These are phyloP conservation scores for Bergia sp. DNA, from an alignment of 92 coral and sea anemone genomes.

Conservation along the genomic window DNA sequence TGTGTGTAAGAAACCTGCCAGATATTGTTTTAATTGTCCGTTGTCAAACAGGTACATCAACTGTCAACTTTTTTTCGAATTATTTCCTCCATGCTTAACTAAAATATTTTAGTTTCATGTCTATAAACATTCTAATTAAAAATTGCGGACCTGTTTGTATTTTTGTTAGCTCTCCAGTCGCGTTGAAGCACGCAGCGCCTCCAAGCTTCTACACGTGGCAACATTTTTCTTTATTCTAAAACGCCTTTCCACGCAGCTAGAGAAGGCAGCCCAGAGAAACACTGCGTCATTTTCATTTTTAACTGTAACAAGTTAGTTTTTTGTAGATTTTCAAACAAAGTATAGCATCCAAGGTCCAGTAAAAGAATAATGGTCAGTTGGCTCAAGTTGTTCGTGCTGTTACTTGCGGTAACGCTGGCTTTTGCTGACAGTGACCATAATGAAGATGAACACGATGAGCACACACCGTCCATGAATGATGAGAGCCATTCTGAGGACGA, in stretches of 20 bases:
- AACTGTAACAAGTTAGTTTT: neutral
- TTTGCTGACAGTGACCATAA: neutral
- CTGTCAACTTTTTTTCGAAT: neutral
- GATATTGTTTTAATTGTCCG: neutral
- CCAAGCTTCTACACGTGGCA: constrained; percentile 33
- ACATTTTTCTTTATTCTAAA: neutral
- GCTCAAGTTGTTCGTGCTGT: neutral
- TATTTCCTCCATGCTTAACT: neutral
- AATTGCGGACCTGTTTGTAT: constrained; percentile 14
- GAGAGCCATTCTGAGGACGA: constrained; percentile 24
- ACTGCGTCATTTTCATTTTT: neutral
- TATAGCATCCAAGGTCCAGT: neutral
- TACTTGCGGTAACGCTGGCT: constrained; percentile 6
- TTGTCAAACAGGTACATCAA: constrained; percentile 6
- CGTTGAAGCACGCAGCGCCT: constrained; percentile 30
- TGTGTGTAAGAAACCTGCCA: neutral
- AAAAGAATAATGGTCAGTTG: constrained; percentile 1
- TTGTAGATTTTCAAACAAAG: neutral
- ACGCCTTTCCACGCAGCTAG: neutral
- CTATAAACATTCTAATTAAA: constrained; percentile 4
- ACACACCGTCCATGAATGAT: neutral
- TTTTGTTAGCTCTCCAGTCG: constrained; percentile 37
- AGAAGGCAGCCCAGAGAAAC: neutral
- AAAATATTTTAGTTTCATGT: constrained; percentile 37
- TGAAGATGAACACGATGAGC: constrained; percentile 42